A percentile compares a stretch with the other conserved stretches of the same genome.
phyloP scores from a whole-genome alignment of 2,797 vertebrate species.

The Sebastes steindachneri region DNA sequence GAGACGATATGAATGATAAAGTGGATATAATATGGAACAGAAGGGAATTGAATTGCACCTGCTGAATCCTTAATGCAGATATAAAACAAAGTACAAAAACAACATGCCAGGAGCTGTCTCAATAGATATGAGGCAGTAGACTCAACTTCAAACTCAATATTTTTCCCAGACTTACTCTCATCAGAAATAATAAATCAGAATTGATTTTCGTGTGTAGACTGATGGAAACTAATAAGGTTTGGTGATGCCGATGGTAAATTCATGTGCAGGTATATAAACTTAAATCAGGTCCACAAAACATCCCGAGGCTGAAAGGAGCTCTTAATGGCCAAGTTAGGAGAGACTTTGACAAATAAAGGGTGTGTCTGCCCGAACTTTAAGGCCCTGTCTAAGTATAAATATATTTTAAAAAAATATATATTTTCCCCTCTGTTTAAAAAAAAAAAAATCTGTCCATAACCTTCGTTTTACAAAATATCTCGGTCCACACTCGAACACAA shows the following conservation, averaged over 20 bases:
- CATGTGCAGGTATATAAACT: neutral
- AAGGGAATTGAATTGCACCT: neutral
- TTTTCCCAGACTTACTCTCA: slow-evolving; percentile 5
- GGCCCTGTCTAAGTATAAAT: no score
- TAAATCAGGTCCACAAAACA: neutral
- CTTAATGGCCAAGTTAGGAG: neutral
- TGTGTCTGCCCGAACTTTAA: no score
- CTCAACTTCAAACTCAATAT: slow-evolving; percentile 3
- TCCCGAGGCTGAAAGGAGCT: neutral
- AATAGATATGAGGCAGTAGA: neutral
- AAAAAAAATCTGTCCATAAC: no score
- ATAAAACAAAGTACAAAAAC: slow-evolving; percentile 3
- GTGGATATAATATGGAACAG: neutral
- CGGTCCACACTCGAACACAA: no score
- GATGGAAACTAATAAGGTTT: neutral
- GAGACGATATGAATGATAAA: neutral
- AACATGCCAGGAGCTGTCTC: neutral
- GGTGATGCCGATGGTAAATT: neutral
- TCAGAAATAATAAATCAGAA: neutral
- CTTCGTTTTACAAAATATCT: no score
- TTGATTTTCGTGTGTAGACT: neutral
- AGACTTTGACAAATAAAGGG: neutral
- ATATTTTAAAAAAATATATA: no score
- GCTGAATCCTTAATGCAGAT: slow-evolving; percentile 13
- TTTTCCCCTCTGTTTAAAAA: no score